Percentiles rank a stretch among this genome's conserved stretches.
Evolutionary conservation across 92 coral and sea anemone genomes (phyloP).

Genomic region (Plumapathes pennacea): DNA sequence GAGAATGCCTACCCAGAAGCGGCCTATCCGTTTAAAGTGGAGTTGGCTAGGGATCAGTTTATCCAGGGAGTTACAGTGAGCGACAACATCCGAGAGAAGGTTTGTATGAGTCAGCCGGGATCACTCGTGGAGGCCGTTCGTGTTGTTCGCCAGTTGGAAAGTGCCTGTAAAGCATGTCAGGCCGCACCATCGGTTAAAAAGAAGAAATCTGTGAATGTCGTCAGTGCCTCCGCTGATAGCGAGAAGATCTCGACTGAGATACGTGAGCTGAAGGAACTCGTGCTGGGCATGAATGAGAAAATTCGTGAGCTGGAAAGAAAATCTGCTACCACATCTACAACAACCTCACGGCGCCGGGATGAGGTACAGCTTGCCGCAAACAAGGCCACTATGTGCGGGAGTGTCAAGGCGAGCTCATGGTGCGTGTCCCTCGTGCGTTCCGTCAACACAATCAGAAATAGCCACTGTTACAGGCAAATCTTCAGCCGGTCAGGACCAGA

Average conservation of each 20-base stretch:
- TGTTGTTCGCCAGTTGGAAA: conserved; percentile 30
- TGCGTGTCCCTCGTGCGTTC: conserved; percentile 51
- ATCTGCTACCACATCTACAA: conserved; percentile 5
- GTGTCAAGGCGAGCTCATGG: conserved; percentile 35
- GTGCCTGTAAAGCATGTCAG: conserved; percentile 30
- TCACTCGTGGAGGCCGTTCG: conserved; percentile 40
- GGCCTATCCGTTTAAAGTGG: conserved; percentile 18
- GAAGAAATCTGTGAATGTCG: conserved; percentile 8
- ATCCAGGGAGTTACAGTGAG: conserved; percentile 17
- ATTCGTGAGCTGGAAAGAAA: conserved; percentile 30
- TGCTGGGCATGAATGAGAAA: conserved; percentile 40
- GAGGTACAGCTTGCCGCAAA: conserved; percentile 7
- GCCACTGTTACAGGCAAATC: conserved; percentile 3
- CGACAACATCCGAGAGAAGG: conserved; percentile 18
- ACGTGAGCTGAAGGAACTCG: conserved; percentile 32
- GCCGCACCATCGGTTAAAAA: conserved; percentile 1
- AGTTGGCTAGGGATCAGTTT: conserved; percentile 30
- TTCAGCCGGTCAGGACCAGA: background rate
- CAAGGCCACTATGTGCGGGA: conserved; percentile 27
- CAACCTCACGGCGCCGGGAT: background rate
- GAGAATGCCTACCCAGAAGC: conserved; percentile 59
- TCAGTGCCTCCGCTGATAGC: conserved; percentile 6
- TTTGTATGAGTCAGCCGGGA: conserved; percentile 31
- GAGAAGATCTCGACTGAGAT: conserved; percentile 37
- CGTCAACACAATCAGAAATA: background rate